Percentiles rank a stretch among this genome's conserved stretches.
These are phyloP conservation scores for Aix galericulata DNA, from an alignment of 2,113 vertebrate species.

Conservation along the genomic window DNA sequence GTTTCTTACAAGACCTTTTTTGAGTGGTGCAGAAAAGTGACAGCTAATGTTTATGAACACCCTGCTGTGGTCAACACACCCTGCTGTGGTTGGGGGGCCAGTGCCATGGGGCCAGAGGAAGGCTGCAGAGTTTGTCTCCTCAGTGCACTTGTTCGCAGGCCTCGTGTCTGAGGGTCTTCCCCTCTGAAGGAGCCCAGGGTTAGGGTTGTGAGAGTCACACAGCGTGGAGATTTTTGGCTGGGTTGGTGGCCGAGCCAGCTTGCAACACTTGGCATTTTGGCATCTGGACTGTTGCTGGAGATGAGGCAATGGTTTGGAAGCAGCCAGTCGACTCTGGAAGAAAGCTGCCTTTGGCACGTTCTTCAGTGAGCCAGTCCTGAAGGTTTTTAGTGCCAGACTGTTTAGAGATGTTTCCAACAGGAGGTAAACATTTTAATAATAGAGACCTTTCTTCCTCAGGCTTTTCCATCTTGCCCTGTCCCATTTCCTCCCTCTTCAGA, in stretches of 20 bases:
- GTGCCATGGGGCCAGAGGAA: background rate
- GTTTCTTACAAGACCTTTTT: background rate
- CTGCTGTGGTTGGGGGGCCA: background rate
- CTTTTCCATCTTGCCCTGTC: constrained; percentile 8
- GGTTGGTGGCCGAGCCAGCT: background rate
- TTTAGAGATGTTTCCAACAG: constrained; percentile 32
- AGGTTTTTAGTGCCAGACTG: background rate
- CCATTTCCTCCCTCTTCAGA: background rate
- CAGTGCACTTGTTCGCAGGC: background rate
- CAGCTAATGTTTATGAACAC: background rate
- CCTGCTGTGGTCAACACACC: background rate
- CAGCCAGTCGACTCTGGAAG: constrained; percentile 14
- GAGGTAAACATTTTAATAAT: constrained; percentile 38
- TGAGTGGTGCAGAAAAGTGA: background rate
- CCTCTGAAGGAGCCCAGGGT: background rate
- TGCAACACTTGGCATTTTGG: background rate
- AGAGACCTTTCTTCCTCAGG: background rate
- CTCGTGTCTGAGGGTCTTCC: background rate
- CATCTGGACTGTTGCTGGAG: background rate
- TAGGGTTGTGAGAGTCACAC: background rate
- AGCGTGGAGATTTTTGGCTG: background rate
- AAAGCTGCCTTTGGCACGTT: constrained; percentile 11
- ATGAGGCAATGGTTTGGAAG: constrained; percentile 39
- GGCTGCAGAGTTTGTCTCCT: background rate
- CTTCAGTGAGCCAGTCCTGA: background rate